Evolutionary conservation across 2,888 invertebrate species (phyloP).

Genomic region (Barypeithes pellucidus): DNA sequence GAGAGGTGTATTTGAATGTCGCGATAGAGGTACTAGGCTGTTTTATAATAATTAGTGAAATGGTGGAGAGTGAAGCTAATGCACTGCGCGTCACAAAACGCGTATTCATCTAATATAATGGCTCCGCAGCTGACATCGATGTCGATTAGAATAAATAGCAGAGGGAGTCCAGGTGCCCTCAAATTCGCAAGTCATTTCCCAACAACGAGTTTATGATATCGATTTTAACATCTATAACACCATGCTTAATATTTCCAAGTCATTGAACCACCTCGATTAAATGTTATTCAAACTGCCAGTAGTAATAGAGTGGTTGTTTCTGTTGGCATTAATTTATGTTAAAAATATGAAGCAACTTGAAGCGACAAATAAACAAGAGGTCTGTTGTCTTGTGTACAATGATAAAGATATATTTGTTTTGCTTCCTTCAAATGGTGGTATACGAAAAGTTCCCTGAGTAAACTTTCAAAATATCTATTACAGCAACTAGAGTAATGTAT

Average conservation of each 20-base stretch:
- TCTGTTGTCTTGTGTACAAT: constrained; percentile 7
- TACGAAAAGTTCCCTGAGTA: too few relatives aligned
- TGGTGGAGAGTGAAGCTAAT: constrained; percentile 55
- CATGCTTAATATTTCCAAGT: constrained; percentile 52
- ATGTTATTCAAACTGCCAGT: constrained; percentile 43
- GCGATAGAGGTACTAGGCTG: constrained; percentile 45
- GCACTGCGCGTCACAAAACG: constrained; percentile 60
- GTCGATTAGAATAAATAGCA: constrained; percentile 61
- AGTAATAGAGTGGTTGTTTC: constrained; percentile 37
- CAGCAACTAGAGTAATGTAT: too few relatives aligned
- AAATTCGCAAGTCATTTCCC: constrained; percentile 64
- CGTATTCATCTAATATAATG: constrained; percentile 65
- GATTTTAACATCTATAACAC: constrained; percentile 53
- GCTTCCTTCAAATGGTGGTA: not conserved
- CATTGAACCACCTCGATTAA: constrained; percentile 46
- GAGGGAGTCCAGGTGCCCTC: constrained; percentile 62
- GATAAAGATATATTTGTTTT: constrained; percentile 9
- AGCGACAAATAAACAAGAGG: constrained; percentile 17
- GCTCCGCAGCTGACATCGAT: constrained; percentile 63
- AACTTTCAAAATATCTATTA: too few relatives aligned
- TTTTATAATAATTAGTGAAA: constrained; percentile 60
- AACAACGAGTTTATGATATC: constrained; percentile 45
- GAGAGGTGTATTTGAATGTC: constrained; percentile 39
- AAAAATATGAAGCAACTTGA: constrained; percentile 32
- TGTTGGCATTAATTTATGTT: constrained; percentile 41